Evolutionary conservation across 2,888 invertebrate genomes (phyloP), one percentile per base, ranked within the genome.

Genomic region (Ametastegia equiseti): DNA sequence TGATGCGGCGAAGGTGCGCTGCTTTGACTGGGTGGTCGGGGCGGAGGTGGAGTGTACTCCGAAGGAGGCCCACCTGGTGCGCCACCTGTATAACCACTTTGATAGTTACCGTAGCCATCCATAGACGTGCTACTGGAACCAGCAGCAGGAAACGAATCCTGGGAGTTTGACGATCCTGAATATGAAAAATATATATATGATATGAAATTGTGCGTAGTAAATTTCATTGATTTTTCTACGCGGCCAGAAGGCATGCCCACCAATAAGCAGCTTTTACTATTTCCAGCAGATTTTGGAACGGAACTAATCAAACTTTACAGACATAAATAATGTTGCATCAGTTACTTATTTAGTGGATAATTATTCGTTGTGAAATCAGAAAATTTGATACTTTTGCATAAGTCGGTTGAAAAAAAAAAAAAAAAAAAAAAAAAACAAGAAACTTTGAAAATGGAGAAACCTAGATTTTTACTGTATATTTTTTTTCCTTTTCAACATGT

Each of bases 101-200:
- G 94, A 90, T 94, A 94, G 84, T 93, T 94, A 84, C 95, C 94
- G 92, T 97, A 96, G 83, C 95, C 96, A 92, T 97, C 97, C 95
- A 97, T 96, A 84, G 95, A 95, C 86, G 95, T 94, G 87, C 95
- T 94, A 87, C 94, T 94, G 85, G 94, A 94, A 67, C 94, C 94
- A 80, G 95, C 95, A 84, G 96, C 95, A 85, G 96, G 96, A 94
- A 97, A 97, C 87, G 97, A 96, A 92, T 97, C 97, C 94, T 97
- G 97, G 78, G 97, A 97, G 93, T 97, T 97, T 87, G 97, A 97
- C 87, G 97, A 97, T 86, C 97, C 96, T 94, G 92, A 80, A 87
- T 86, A 78, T 80, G 83, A 54, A 73, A 84, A 77, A n/a, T n/a
- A 83, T 80, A 39, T 65, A 54, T 15, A 57, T 65, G 23, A 36